These are phyloP conservation scores for Notothenia coriiceps DNA, from an alignment of 2,113 vertebrate species.

Conservation along the genomic window DNA sequence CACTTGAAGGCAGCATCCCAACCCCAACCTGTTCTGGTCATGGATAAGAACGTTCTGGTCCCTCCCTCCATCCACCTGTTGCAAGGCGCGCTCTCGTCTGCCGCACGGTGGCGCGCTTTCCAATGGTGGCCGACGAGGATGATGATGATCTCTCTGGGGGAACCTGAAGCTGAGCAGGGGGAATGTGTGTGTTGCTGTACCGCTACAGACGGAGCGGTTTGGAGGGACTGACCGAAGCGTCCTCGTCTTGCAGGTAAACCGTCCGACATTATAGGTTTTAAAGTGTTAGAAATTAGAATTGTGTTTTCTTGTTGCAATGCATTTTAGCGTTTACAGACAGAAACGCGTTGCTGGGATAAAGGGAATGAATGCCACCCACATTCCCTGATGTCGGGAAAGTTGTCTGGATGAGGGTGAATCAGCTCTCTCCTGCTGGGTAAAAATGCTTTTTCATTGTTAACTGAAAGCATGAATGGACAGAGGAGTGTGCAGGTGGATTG, in stretches of 20 bases:
- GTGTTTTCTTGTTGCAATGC: neutral
- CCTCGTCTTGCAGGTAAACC: slow-evolving; percentile 65
- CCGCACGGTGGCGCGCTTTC: slow-evolving; percentile 73
- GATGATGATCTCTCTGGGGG: slow-evolving; percentile 30
- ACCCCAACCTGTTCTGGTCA: neutral
- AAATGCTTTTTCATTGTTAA: neutral
- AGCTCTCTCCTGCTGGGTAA: neutral
- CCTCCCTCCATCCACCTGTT: slow-evolving; percentile 72
- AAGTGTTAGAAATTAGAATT: neutral
- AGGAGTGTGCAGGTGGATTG: slow-evolving; percentile 5
- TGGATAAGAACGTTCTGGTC: neutral
- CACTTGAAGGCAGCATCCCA: slow-evolving; percentile 12
- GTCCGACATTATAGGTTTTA: neutral
- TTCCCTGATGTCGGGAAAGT: slow-evolving; percentile 71
- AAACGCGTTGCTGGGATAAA: slow-evolving; percentile 31
- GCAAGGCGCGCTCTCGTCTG: neutral
- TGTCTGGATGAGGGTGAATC: slow-evolving; percentile 34
- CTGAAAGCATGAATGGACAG: neutral
- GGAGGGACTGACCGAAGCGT: slow-evolving; percentile 6
- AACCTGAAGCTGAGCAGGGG: slow-evolving; percentile 58
- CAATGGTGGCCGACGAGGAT: neutral
- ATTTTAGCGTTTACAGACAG: slow-evolving; percentile 11
- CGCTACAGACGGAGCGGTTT: slow-evolving; percentile 21
- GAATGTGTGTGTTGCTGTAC: slow-evolving; percentile 36
- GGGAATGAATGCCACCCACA: slow-evolving; percentile 37